Evolutionary conservation across 1,140 invertebrate genomes (phyloP).

Genomic region (Pectinophora gossypiella): DNA sequence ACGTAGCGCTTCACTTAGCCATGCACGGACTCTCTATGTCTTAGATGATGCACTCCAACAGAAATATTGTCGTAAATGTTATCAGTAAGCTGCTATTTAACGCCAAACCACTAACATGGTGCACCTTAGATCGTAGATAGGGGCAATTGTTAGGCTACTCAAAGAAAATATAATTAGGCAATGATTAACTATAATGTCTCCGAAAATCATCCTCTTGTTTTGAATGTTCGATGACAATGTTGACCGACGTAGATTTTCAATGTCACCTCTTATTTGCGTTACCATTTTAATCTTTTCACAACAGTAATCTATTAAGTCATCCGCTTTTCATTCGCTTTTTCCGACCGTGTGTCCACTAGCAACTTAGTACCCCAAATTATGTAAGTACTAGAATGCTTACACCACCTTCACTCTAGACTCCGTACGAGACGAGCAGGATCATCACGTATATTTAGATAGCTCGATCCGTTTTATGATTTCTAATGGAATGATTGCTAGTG

Average conservation of each 20-base stretch:
- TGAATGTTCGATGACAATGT: slow-evolving; percentile 74
- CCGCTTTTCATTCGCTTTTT: not conserved
- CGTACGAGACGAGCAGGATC: not conserved
- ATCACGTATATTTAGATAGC: not conserved
- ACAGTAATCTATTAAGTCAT: too few species aligned
- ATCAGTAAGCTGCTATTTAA: not conserved
- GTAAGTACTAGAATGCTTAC: not conserved
- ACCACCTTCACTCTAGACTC: not conserved
- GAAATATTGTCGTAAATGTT: slow-evolving; percentile 1
- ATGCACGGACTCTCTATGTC: slow-evolving; percentile 27
- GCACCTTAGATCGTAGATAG: slow-evolving; percentile 13
- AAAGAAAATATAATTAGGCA: not conserved
- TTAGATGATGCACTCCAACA: slow-evolving; percentile 20
- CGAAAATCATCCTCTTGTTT: slow-evolving; percentile 16
- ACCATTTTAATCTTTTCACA: not conserved
- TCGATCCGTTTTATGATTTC: not conserved
- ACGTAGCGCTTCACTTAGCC: slow-evolving; percentile 37
- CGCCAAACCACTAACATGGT: slow-evolving; percentile 1
- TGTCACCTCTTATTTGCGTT: not conserved
- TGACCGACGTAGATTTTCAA: slow-evolving; percentile 32
- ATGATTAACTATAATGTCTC: not conserved
- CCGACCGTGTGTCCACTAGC: not conserved
- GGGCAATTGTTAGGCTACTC: slow-evolving; percentile 9
- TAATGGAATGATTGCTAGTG: not conserved
- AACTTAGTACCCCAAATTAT: not conserved